phyloP scores from a whole-genome alignment of 1,140 invertebrate species.

The Dendrolimus punctatus region DNA sequence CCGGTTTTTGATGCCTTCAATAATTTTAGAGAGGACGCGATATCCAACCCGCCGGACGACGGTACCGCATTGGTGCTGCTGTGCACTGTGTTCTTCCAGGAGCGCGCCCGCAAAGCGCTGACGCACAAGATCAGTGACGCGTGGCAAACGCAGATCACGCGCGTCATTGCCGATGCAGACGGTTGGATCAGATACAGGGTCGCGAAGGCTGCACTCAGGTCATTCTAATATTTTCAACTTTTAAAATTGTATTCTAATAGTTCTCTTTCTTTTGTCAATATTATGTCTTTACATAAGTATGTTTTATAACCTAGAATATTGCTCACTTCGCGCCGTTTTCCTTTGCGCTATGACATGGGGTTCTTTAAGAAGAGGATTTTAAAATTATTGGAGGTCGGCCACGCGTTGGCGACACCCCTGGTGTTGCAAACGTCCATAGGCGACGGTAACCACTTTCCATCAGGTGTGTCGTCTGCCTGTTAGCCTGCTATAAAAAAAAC shows the following conservation, averaged over 20 bases:
- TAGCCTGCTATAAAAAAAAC: too few relatives aligned
- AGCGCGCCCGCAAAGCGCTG: slow-evolving; percentile 75
- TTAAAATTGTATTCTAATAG: background rate
- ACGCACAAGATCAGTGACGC: slow-evolving; percentile 45
- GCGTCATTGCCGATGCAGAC: slow-evolving; percentile 74
- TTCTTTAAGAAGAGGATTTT: too few relatives aligned
- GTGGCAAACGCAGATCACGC: slow-evolving; percentile 75
- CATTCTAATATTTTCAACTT: slow-evolving; percentile 2
- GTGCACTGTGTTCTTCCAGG: slow-evolving; percentile 89
- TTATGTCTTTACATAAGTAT: too few relatives aligned
- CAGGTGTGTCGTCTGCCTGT: too few relatives aligned
- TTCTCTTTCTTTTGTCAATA: background rate
- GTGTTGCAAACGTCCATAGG: too few relatives aligned
- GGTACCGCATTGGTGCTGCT: slow-evolving; percentile 78
- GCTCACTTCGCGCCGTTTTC: too few relatives aligned
- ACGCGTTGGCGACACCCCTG: too few relatives aligned
- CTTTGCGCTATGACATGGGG: too few relatives aligned
- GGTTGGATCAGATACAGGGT: slow-evolving; percentile 91
- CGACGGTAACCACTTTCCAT: too few relatives aligned
- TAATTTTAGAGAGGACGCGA: slow-evolving; percentile 15
- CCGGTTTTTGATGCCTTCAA: background rate
- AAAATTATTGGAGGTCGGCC: too few relatives aligned
- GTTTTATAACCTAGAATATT: too few relatives aligned
- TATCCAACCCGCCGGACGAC: slow-evolving; percentile 24
- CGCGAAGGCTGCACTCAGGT: slow-evolving; percentile 86